These are phyloP conservation scores for Cephalopachus bancanus DNA, from an alignment of 2,797 vertebrate species.

Conservation along the genomic window DNA sequence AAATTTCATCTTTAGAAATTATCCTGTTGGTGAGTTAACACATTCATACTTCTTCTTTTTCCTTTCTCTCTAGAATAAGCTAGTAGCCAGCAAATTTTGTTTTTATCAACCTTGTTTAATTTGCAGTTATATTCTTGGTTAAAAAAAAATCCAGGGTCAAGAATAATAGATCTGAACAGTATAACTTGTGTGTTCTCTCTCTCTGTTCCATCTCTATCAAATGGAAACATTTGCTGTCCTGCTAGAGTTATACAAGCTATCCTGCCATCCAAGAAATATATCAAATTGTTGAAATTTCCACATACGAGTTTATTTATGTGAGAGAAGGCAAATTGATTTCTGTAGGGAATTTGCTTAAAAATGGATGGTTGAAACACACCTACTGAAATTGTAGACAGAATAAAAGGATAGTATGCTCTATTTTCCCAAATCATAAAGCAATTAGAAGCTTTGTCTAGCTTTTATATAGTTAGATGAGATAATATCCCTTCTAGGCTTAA, in stretches of 20 bases:
- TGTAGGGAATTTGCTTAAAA: constrained; percentile 49
- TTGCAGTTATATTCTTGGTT: neutral
- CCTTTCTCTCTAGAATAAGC: neutral
- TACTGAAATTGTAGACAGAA: constrained; percentile 12
- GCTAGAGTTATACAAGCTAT: neutral
- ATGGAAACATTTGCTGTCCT: neutral
- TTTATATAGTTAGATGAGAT: neutral
- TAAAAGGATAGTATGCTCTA: neutral
- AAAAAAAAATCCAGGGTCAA: neutral
- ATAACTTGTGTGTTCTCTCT: neutral
- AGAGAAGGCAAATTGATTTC: constrained; percentile 11
- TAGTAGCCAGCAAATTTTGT: constrained; percentile 23
- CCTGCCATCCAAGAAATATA: neutral
- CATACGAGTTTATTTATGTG: neutral
- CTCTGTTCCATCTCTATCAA: neutral
- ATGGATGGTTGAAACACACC: neutral
- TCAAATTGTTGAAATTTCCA: constrained; percentile 14
- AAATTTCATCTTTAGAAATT: constrained; percentile 27
- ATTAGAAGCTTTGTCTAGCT: neutral
- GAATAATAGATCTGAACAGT: neutral
- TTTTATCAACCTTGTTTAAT: neutral
- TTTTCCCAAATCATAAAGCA: neutral
- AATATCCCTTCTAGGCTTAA: neutral
- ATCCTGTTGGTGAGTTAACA: neutral
- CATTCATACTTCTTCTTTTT: neutral